Conservation (phyloP, 2,888 invertebrate species). For the Bombylius major region DNA sequence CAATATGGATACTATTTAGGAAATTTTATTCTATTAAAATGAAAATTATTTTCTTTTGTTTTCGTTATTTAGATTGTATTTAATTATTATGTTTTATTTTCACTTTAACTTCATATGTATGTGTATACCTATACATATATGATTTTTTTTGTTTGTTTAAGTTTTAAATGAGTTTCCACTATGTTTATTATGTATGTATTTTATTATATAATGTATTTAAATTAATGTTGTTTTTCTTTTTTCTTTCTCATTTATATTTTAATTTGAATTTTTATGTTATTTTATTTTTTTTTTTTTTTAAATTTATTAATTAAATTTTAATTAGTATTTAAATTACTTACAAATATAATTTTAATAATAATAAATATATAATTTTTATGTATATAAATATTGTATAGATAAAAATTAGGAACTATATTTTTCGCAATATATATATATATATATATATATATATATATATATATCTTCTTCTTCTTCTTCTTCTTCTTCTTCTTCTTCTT, state of each 20-base stretch:
- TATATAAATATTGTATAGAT: conserved; percentile 12
- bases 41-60: too few species aligned
- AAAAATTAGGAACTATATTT: conserved; percentile 15
- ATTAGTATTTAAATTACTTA: conserved; percentile 15
- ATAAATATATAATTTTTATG: conserved; percentile 6
- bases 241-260: background rate
- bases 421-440: conserved; percentile 9
- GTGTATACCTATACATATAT: too few species aligned
- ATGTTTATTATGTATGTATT: background rate
- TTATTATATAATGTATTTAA: conserved; percentile 2
- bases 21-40: too few species aligned
- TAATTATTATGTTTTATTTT: too few species aligned
- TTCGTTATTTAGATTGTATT: too few species aligned
- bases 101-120: too few species aligned
- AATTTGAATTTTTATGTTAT: background rate
- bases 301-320: conserved; percentile 13
- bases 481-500: background rate
- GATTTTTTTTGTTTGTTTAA: too few species aligned
- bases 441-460: too few species aligned
- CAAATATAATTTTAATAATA: background rate
- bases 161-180: too few species aligned
- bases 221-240: conserved; percentile 7
- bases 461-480: too few species aligned
- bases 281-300: conserved; percentile 14
- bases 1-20: too few species aligned